Percentiles rank a stretch among this genome's conserved stretches.
Evolutionary conservation across 2,797 vertebrate genomes (phyloP).

Genomic region (Sebastes dallii): DNA sequence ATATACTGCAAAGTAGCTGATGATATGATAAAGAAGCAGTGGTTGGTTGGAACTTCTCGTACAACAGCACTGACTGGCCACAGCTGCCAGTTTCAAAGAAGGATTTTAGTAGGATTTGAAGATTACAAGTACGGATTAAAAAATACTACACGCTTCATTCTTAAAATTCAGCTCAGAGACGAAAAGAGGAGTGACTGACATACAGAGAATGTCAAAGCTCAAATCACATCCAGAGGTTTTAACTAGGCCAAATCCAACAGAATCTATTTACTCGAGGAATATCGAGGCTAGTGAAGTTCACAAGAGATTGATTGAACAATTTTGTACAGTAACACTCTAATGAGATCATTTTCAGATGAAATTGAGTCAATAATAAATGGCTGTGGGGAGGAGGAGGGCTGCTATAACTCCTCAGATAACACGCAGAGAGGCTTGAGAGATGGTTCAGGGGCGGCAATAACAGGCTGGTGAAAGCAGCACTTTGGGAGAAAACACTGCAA

Average conservation of each 20-base stretch:
- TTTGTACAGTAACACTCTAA: constrained; percentile 63
- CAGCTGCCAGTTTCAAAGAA: constrained; percentile 16
- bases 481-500: constrained; percentile 49
- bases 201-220: constrained; percentile 30
- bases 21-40: constrained; percentile 2
- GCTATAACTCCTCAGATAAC: constrained; percentile 37
- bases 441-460: constrained; percentile 33
- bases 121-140: constrained; percentile 22
- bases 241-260: not conserved
- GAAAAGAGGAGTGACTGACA: constrained; percentile 4
- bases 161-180: constrained; percentile 37
- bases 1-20: not conserved
- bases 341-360: constrained; percentile 63
- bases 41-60: constrained; percentile 1
- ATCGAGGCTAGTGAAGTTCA: constrained; percentile 44
- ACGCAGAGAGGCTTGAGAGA: constrained; percentile 24
- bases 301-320: constrained; percentile 57
- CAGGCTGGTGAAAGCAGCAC: constrained; percentile 42
- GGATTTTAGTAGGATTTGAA: constrained; percentile 29
- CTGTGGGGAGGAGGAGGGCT: constrained; percentile 24
- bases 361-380: constrained; percentile 64
- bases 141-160: constrained; percentile 11
- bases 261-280: constrained; percentile 35
- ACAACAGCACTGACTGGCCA: constrained; percentile 13
- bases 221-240: constrained; percentile 17